phyloP scores from a whole-genome alignment of 2,113 vertebrate species.

The Centropristis striata region DNA sequence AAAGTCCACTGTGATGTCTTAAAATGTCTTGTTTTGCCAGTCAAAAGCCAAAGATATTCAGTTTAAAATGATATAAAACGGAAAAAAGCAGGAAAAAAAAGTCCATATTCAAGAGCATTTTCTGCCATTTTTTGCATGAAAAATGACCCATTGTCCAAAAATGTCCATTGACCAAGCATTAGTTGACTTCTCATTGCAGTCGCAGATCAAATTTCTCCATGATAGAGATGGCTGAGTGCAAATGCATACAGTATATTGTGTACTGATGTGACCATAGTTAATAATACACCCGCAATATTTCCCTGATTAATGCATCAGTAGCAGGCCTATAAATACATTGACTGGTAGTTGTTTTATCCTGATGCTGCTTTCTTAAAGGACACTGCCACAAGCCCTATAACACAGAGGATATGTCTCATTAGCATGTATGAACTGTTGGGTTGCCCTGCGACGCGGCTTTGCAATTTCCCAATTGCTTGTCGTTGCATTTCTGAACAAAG shows the following conservation, averaged over 20 bases:
- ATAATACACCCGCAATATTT: not conserved
- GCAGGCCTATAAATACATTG: conserved; percentile 6
- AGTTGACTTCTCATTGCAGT: too few relatives aligned
- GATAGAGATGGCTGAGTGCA: conserved; percentile 1
- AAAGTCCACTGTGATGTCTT: too few relatives aligned
- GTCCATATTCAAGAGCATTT: too few relatives aligned
- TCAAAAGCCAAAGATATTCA: too few relatives aligned
- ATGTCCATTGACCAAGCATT: too few relatives aligned
- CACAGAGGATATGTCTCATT: conserved; percentile 67
- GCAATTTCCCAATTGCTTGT: conserved; percentile 78
- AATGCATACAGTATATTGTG: not conserved
- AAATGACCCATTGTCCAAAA: too few relatives aligned
- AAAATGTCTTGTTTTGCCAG: too few relatives aligned
- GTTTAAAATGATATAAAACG: too few relatives aligned
- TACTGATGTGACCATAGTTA: not conserved
- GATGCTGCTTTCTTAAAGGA: conserved; percentile 38
- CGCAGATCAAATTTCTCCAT: not conserved
- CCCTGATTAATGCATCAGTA: not conserved
- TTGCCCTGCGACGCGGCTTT: conserved; percentile 67
- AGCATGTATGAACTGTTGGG: conserved; percentile 71
- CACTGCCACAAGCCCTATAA: conserved; percentile 26
- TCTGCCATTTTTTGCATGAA: too few relatives aligned
- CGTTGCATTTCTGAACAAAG: conserved; percentile 84
- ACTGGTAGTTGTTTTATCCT: conserved; percentile 8
- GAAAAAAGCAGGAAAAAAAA: too few relatives aligned